These are phyloP conservation scores for Enteromius trimaculatus DNA, from an alignment of 2,797 vertebrate genomes.

Conservation along the genomic window DNA sequence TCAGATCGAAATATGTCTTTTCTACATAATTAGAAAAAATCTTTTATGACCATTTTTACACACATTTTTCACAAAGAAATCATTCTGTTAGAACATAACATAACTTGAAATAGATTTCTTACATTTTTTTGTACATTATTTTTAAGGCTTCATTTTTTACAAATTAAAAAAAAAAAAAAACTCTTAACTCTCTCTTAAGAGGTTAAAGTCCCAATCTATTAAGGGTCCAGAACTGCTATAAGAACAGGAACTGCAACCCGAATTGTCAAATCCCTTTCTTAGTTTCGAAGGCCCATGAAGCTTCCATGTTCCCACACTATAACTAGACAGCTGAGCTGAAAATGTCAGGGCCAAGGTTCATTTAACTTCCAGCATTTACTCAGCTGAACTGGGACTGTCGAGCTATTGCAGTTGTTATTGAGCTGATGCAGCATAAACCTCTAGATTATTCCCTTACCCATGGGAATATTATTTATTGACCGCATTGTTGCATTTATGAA, in stretches of 20 bases:
- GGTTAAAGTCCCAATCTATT: not conserved
- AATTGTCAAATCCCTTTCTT: not conserved
- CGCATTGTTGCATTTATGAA: slow-evolving; percentile 15
- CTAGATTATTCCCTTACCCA: slow-evolving; percentile 8
- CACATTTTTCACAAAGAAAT: too few species aligned
- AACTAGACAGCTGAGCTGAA: slow-evolving; percentile 31
- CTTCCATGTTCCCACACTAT: slow-evolving; percentile 13
- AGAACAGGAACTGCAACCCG: not conserved
- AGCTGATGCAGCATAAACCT: slow-evolving; percentile 24
- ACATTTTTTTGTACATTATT: too few species aligned
- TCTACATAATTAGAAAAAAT: too few species aligned
- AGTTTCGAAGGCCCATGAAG: not conserved
- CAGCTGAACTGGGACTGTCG: slow-evolving; percentile 16
- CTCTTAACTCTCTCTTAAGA: too few species aligned
- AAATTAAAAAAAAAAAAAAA: too few species aligned
- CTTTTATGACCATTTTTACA: too few species aligned
- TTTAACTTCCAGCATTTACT: slow-evolving; percentile 23
- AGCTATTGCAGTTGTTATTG: slow-evolving; percentile 10
- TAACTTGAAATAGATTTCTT: too few species aligned
- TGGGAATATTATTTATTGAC: slow-evolving; percentile 24
- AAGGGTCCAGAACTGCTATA: not conserved
- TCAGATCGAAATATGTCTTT: too few species aligned
- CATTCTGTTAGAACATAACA: too few species aligned
- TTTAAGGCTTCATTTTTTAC: too few species aligned
- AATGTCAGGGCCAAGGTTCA: slow-evolving; percentile 31